Base-by-base conservation (phyloP, 2,113 vertebrate species). In the Dasyprocta punctata region DNA sequence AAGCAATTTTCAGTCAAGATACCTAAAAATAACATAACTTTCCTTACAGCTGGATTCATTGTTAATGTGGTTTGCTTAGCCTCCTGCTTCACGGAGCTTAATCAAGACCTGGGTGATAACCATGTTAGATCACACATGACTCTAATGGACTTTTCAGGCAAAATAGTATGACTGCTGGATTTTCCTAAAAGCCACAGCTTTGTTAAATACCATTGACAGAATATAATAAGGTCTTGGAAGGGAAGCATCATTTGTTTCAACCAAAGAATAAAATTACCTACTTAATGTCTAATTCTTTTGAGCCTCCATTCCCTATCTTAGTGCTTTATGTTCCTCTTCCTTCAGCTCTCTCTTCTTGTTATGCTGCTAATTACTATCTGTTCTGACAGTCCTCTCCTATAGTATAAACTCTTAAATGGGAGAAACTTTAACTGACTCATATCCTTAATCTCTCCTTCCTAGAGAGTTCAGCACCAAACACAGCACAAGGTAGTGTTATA, bases 1-100 rank as follows among this genome's bases (percentile, higher is more conserved):
- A 96, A 97, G 88, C 49, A 63, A 97, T 93, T 98, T 93, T 96
- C 86, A 88, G 67, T 63, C 92, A 80, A 96, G 97, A 97, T 71
- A 54, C 69, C 98, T 97, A 97, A 95, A 98, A 98, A 97, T 91
- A 58, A 84, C 33, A 4, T 56, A 89, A 78, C 61, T 92, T 97
- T 97, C 75, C 84, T 97, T 97, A 85, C 47, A 98, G 82, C 90
- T 95, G 93, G 85, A 97, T 89, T 97, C 84, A 98, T 96, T 97
- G 97, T 94, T 98, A 94, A 75, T 84, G 95, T 86, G 90, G 83
- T 86, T 97, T 98, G 85, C 96, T 95, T 56, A 96, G 81, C 63
- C 92, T 93, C 26, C 94, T 96, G 91, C 95, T 94, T 97, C 63
- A 96, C 96, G 94, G 44, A 89, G 41, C 14, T 24, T 93, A 96